Base-by-base conservation (phyloP, 2,797 vertebrate species). In the Poeciliopsis infans region DNA sequence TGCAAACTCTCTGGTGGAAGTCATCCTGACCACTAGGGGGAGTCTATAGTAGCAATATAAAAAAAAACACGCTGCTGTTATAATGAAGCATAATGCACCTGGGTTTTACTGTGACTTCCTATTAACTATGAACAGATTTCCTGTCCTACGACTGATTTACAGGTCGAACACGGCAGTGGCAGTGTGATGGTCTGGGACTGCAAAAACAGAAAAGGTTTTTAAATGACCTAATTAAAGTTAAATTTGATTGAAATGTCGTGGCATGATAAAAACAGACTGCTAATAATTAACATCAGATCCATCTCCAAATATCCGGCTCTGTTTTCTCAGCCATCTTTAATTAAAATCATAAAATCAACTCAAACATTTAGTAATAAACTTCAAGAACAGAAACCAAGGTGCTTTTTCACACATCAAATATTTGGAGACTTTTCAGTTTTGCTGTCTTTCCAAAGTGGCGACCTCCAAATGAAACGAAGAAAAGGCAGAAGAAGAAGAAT, bases 401-500 rank as follows among this genome's bases (percentile, higher is more conserved):
- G 68, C 25, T 5, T 45, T 15, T 45, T 25, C 23, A 28, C 20
- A 25, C 45, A 77, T 68, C n/a, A 43, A 18, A 20, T 59, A 5
- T 7, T n/a, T 11, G 43, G 7, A 39, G 33, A 10, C 25, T 53
- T 51, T 69, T 59, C 0, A 15, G 28, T 76, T 57, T 53, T 76
- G 43, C 39, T 59, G 13, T 2, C 46, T 71, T 80, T 74, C 18
- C 25, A 66, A 8, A 73, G 36, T 1, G 41, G 15, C 13, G 53
- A 75, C 75, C 79, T 80, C 53, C 43, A 81, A 39, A 82, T 33
- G 79, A 81, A 47, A 33, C 78, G 61, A 28, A 71, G 45, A 75
- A 73, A 59, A 10, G 23, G 0, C 23, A 55, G 46, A 39, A n/a
- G 47, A 39, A n/a, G 47, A 77, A 70, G 77, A 61, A 79, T 76